Conservation (phyloP, 2,113 vertebrate genomes). For the Brachyistius frenatus region DNA sequence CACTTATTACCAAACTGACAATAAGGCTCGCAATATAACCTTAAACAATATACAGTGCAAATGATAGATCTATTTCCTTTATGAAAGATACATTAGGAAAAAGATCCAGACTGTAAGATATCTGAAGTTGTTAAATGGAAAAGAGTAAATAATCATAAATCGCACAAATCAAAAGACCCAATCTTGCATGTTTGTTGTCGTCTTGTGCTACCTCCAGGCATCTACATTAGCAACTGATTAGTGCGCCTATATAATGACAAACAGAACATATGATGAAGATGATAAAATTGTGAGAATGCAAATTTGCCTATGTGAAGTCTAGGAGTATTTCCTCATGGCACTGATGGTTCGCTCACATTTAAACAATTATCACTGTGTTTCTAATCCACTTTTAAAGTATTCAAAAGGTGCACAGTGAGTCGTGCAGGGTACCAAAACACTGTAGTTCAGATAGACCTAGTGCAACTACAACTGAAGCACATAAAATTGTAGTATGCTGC, state of each 20-base stretch:
- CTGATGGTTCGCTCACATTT: constrained; percentile 29
- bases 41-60: constrained; percentile 23
- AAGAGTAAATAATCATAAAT: constrained; percentile 68
- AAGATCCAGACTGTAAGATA: constrained; percentile 11
- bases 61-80: constrained; percentile 24
- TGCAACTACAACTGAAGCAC: neutral
- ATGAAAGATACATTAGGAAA: neutral
- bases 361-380: constrained; percentile 28
- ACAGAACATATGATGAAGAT: constrained; percentile 61
- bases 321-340: constrained; percentile 18
- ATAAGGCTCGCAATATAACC: constrained; percentile 24
- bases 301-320: constrained; percentile 53
- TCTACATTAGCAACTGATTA: constrained; percentile 69
- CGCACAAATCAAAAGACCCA: constrained; percentile 58
- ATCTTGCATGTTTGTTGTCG: constrained; percentile 67
- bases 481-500: neutral
- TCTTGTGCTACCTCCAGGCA: constrained; percentile 51
- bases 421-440: constrained; percentile 9
- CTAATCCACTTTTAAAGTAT: constrained; percentile 18
- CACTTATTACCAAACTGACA: constrained; percentile 26
- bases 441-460: neutral
- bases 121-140: constrained; percentile 49
- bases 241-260: constrained; percentile 37
- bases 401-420: constrained; percentile 18
- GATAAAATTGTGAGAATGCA: constrained; percentile 54